Evolutionary conservation across 2,797 vertebrate species (phyloP), one percentile per base, ranked within the genome.

Genomic region (Myoxocephalus aenaeus): DNA sequence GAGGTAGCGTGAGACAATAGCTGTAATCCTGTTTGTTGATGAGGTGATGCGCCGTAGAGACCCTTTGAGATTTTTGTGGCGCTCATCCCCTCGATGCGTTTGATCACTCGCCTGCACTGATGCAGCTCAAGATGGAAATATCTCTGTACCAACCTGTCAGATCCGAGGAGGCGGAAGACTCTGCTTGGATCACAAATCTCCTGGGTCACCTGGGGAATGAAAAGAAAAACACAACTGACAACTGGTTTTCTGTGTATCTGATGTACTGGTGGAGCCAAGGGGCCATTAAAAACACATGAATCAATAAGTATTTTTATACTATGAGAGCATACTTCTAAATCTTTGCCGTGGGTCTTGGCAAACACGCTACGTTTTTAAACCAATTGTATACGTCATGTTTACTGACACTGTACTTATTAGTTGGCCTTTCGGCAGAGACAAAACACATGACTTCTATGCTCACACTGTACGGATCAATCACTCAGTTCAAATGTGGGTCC

Each of bases 131-230:
- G 57, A 42, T 53, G 25, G 25, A 59, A 77, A 64, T 1, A 1
- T 46, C 3, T 66, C 11, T 46, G 65, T 17, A 87, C 95, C 71
- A 76, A 96, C 96, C 96, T 96, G 94, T 96, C 96, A n/a, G 96
- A 96, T 76, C 96, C 96, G 6, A 96, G 93, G 77, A 96, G 94
- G 77, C 91, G 92, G 90, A 96, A 96, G 6, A 96, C 95, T 88
- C 95, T 89, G 92, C 95, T 96, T 2, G 91, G 95, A 88, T 96
- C 96, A 44, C 80, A 95, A 78, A 96, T 96, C 94, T 96, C 96
- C 93, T 96, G 96, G 50, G 96, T 96, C 82, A 96, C 95, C 96
- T 96, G 73, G 3, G 72, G 73, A 71, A 76, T 3, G 17, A 56
- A 67, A 70, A 59, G 34, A 58, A 44, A 84, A 11, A 63, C 12